phyloP scores from a whole-genome alignment of 2,888 invertebrate species.

The Mimas tiliae region DNA sequence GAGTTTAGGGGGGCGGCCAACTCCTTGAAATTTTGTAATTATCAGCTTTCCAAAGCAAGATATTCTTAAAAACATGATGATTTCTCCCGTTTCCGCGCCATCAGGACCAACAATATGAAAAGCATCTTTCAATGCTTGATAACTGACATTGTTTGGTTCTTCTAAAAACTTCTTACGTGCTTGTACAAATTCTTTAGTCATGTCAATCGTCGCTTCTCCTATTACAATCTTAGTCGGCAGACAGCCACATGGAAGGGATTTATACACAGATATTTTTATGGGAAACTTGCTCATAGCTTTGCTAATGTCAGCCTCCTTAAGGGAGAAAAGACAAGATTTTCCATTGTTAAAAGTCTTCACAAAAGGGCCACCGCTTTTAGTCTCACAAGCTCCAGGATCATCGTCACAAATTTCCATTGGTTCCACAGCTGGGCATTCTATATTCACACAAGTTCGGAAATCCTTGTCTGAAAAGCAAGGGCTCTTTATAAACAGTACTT shows the following conservation, averaged over 20 bases:
- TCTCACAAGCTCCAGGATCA: conserved; percentile 71
- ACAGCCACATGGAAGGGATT: conserved; percentile 86
- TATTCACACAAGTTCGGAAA: conserved; percentile 85
- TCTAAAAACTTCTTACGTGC: conserved; percentile 77
- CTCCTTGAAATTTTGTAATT: conserved; percentile 86
- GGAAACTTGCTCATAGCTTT: conserved; percentile 83
- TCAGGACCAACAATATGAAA: conserved; percentile 82
- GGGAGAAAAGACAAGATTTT: conserved; percentile 88
- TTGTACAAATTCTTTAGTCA: conserved; percentile 85
- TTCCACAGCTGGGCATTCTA: conserved; percentile 84
- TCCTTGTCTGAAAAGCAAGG: conserved; percentile 76
- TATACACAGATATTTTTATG: conserved; percentile 83
- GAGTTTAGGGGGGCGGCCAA: conserved; percentile 57
- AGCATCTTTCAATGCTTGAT: conserved; percentile 86
- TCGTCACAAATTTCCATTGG: conserved; percentile 87
- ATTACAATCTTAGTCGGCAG: conserved; percentile 86
- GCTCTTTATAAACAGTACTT: conserved; percentile 67
- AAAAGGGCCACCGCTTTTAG: conserved; percentile 68
- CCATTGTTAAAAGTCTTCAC: conserved; percentile 85
- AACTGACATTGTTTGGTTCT: conserved; percentile 76
- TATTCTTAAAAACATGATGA: conserved; percentile 86
- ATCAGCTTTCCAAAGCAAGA: conserved; percentile 88
- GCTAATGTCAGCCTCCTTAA: conserved; percentile 82
- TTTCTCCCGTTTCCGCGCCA: conserved; percentile 82
- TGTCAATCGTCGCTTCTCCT: conserved; percentile 84